Evolutionary conservation across 2,888 invertebrate genomes (phyloP), one percentile per base, ranked within the genome.

Genomic region (Theretra japonica): DNA sequence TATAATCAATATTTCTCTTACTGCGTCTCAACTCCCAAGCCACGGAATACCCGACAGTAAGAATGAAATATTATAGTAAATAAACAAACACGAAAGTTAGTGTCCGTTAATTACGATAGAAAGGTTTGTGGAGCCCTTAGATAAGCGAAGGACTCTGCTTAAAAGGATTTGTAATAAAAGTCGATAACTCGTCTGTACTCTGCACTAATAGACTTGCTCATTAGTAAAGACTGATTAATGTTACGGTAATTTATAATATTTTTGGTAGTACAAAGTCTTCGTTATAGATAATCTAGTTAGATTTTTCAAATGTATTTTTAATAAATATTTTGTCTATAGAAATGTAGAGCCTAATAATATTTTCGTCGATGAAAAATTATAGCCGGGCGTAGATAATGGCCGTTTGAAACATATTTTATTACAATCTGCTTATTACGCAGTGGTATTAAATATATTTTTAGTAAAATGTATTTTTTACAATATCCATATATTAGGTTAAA

Each of bases 141-240:
- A 23, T 65, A 48, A 62, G 30, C 60, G 1, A 28, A 62, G 33
- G 62, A 48, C 65, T 17, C 41, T n/a, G 41, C 33, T 65, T 65
- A 65, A 65, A 48, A 65, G 65, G 17, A 48, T 41, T 48, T 41
- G 11, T 11, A 65, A 65, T 60, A 60, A 30, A 60, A 60, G 28
- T 60, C 30, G 60, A 60, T 60, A 60, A 25, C 21, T 23, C 17
- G 48, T 48, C 65, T 19, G 48, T 23, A 65, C 65, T 48, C 65
- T 19, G 48, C 17, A 65, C 65, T 65, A 65, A 65, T 25, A 48
- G 17, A 23, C 23, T 23, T 48, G 41, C 41, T 65, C 65, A 65
- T 65, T 65, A 65, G 65, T 23, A 41, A 17, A 41, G 7, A 23
- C n/a, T 25, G 65, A 65, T 65, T 48, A 17, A 21, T 19, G 15